These are phyloP conservation scores for Achatina immaculata DNA, from an alignment of 1,140 invertebrate species.

Conservation along the genomic window DNA sequence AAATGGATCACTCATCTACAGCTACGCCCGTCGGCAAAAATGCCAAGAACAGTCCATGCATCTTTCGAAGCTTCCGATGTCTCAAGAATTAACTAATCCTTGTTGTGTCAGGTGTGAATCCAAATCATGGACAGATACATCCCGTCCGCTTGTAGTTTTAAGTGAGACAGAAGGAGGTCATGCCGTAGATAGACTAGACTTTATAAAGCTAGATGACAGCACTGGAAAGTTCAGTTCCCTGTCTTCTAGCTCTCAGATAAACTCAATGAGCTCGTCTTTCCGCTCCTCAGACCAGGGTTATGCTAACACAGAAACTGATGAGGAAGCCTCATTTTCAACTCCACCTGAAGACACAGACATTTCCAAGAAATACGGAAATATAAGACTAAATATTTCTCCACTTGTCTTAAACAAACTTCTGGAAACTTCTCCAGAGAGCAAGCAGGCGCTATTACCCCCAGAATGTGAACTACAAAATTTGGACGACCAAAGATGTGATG, in stretches of 20 bases:
- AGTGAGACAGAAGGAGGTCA: background rate
- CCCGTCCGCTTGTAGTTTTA: background rate
- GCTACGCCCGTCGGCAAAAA: background rate
- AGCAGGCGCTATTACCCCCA: background rate
- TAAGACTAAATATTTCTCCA: background rate
- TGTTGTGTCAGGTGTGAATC: background rate
- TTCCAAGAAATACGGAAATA: background rate
- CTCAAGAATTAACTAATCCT: background rate
- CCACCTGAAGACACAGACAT: conserved; percentile 39
- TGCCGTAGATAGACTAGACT: background rate
- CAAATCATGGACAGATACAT: background rate
- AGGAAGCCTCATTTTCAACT: conserved; percentile 41
- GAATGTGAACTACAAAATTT: background rate
- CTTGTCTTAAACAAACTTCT: conserved; percentile 26
- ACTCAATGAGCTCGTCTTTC: conserved; percentile 27
- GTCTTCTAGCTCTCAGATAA: conserved; percentile 13
- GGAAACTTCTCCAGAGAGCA: conserved; percentile 8
- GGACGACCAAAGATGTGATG: background rate
- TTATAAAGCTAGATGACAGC: background rate
- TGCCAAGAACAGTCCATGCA: too few species aligned
- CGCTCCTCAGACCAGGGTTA: conserved; percentile 37
- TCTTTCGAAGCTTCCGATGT: background rate
- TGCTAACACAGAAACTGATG: conserved; percentile 31
- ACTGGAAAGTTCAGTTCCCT: background rate
- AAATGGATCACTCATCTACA: background rate